phyloP scores from a whole-genome alignment of 2,888 invertebrate species.

The Melikaiella ostensackeni region DNA sequence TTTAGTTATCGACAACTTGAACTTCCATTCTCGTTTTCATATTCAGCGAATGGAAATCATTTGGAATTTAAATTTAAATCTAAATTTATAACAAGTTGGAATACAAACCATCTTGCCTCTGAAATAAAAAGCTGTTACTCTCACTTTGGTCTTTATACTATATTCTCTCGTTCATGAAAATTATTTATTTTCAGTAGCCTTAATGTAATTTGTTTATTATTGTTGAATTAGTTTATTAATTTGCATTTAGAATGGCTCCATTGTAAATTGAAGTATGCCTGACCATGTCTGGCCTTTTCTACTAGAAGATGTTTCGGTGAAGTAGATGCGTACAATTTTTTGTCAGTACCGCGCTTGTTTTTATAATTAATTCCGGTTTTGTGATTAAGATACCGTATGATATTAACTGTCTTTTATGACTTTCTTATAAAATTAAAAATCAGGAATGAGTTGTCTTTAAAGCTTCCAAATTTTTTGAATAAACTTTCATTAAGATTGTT shows the following conservation, averaged over 20 bases:
- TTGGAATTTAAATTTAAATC: background rate
- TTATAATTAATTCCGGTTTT: background rate
- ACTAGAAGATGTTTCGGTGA: background rate
- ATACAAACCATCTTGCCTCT: background rate
- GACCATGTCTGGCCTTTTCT: background rate
- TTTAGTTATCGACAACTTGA: background rate
- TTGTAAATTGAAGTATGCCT: background rate
- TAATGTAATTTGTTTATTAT: too few relatives aligned
- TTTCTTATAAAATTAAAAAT: background rate
- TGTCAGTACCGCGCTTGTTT: background rate
- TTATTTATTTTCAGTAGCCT: too few relatives aligned
- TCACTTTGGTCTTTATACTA: too few relatives aligned
- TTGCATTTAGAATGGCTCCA: background rate
- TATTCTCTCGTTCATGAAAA: too few relatives aligned
- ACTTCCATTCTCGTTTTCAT: background rate
- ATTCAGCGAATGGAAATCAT: background rate
- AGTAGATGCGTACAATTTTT: conserved; percentile 8
- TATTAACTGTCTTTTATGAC: background rate
- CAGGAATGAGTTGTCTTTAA: background rate
- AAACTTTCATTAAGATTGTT: too few relatives aligned
- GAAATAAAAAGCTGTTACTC: background rate
- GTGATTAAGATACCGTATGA: background rate
- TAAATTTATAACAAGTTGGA: background rate
- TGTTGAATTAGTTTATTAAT: too few relatives aligned
- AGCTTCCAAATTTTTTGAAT: too few relatives aligned